Percentiles rank a stretch among this genome's conserved stretches.
phyloP scores from a whole-genome alignment of 2,113 vertebrate species.

The pig (Sus scrofa) region DNA sequence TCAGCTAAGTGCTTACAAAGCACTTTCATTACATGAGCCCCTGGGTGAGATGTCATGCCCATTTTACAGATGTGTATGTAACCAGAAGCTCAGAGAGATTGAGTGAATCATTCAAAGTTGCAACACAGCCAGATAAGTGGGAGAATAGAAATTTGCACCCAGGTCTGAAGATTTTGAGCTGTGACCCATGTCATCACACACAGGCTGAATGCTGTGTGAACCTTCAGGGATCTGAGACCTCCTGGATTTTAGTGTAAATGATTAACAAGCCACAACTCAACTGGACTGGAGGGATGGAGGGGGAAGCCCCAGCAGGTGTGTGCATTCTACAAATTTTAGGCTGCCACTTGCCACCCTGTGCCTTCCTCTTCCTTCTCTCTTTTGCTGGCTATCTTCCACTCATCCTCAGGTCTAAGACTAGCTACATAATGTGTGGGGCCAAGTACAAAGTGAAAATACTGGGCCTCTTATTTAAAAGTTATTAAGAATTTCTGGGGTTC shows the following conservation, averaged over 20 bases:
- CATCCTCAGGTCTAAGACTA: not conserved
- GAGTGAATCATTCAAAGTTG: not conserved
- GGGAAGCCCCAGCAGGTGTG: accelerated
- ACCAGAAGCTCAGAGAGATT: not conserved
- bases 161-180: not conserved
- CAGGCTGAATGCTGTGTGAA: not conserved
- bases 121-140: not conserved
- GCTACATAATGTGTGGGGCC: not conserved
- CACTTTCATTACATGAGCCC: not conserved
- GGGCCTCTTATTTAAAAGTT: not conserved
- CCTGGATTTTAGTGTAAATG: not conserved
- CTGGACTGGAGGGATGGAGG: not conserved
- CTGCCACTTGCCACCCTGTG: too few species aligned
- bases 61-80: not conserved
- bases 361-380: not conserved
- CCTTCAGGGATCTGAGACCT: not conserved
- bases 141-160: not conserved
- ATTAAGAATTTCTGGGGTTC: too few species aligned
- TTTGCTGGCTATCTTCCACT: not conserved
- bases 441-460: not conserved
- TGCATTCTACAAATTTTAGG: not conserved
- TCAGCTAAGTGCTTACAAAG: not conserved
- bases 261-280: not conserved
- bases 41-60: not conserved
- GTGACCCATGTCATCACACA: not conserved